Percentiles rank a stretch among this genome's conserved stretches.
phyloP scores from a whole-genome alignment of 2,797 vertebrate species.

The Fistularia tabacaria region DNA sequence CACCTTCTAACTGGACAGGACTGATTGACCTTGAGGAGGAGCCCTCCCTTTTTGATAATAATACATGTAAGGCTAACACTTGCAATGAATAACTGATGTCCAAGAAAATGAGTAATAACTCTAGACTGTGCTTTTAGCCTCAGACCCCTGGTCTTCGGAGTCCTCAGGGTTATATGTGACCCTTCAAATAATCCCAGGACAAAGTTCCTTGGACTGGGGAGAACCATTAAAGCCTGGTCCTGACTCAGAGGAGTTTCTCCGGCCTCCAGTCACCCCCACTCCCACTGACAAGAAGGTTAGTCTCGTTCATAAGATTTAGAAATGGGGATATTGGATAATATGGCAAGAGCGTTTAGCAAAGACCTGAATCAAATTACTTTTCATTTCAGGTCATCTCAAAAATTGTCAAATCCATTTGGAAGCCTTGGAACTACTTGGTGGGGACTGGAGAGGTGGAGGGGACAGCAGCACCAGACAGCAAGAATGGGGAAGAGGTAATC shows the following conservation, averaged over 20 bases:
- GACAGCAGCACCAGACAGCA: slow-evolving; percentile 23
- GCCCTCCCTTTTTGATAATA: slow-evolving; percentile 11
- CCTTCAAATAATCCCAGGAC: slow-evolving; percentile 58
- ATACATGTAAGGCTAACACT: slow-evolving; percentile 46
- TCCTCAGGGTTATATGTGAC: slow-evolving; percentile 58
- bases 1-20: slow-evolving; percentile 70
- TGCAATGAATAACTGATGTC: slow-evolving; percentile 10
- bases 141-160: slow-evolving; percentile 64
- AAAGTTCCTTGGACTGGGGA: slow-evolving; percentile 68
- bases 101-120: slow-evolving; percentile 1
- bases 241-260: slow-evolving; percentile 57
- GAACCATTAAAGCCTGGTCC: slow-evolving; percentile 55
- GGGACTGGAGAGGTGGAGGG: slow-evolving; percentile 44
- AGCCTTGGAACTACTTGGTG: slow-evolving; percentile 74
- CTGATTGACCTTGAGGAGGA: slow-evolving; percentile 70
- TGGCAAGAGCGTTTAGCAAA: too few species aligned
- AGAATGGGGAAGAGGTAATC: slow-evolving; percentile 14
- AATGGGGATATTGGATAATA: too few species aligned
- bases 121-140: slow-evolving; percentile 29
- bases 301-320: background rate
- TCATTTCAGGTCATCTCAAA: slow-evolving; percentile 63
- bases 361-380: background rate
- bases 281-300: slow-evolving; percentile 61
- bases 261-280: slow-evolving; percentile 47
- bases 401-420: slow-evolving; percentile 73